Conservation (phyloP, 1,140 invertebrate genomes). For the Andricus grossulariae region DNA sequence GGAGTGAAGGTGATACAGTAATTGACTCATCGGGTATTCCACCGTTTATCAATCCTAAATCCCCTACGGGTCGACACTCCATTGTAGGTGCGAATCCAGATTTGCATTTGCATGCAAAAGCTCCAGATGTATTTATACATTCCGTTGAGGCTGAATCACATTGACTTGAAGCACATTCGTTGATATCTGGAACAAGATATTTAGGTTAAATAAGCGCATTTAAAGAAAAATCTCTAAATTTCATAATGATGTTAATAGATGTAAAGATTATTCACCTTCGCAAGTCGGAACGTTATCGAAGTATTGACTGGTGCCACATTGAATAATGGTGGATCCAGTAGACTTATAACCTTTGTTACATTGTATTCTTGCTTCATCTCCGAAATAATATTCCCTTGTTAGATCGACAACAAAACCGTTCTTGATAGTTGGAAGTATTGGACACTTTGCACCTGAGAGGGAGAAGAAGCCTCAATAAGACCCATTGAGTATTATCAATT, state of each 20-base stretch:
- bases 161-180: slow-evolving; percentile 92
- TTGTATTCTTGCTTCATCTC: slow-evolving; percentile 94
- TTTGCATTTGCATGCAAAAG: slow-evolving; percentile 93
- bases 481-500: too few relatives aligned
- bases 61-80: slow-evolving; percentile 91
- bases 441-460: slow-evolving; percentile 83
- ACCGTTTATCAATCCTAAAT: slow-evolving; percentile 91
- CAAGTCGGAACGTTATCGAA: slow-evolving; percentile 91
- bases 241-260: neutral
- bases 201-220: neutral
- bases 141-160: slow-evolving; percentile 94
- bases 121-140: slow-evolving; percentile 93
- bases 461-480: too few relatives aligned
- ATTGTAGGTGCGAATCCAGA: slow-evolving; percentile 90
- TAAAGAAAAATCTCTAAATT: neutral
- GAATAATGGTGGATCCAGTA: slow-evolving; percentile 90
- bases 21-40: slow-evolving; percentile 94
- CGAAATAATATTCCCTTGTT: slow-evolving; percentile 86
- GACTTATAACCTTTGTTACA: slow-evolving; percentile 93
- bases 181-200: slow-evolving; percentile 82
- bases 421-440: slow-evolving; percentile 87
- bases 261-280: slow-evolving; percentile 77
- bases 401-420: slow-evolving; percentile 90
- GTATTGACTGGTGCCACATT: slow-evolving; percentile 89
- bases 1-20: slow-evolving; percentile 87